These are phyloP conservation scores for Amyelois transitella DNA, from an alignment of 1,140 invertebrate species.

Conservation along the genomic window DNA sequence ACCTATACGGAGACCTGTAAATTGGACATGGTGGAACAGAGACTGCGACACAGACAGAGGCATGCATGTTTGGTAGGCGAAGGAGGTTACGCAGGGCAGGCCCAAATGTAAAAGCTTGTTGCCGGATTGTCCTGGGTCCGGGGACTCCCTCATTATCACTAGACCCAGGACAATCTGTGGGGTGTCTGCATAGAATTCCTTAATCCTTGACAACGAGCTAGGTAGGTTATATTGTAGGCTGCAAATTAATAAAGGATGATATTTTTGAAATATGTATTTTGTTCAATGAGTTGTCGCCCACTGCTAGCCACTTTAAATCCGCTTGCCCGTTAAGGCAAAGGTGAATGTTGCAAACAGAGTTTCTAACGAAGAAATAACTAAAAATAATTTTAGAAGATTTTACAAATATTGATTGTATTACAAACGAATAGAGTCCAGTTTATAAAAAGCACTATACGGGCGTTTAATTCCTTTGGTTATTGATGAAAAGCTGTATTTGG, in stretches of 20 bases:
- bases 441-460: neutral
- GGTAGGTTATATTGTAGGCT: too few relatives aligned
- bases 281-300: constrained; percentile 49
- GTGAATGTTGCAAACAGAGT: constrained; percentile 64
- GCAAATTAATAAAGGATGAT: neutral
- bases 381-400: constrained; percentile 10
- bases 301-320: constrained; percentile 61
- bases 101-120: too few relatives aligned
- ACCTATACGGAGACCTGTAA: too few relatives aligned
- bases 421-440: neutral
- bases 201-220: too few relatives aligned
- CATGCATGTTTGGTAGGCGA: too few relatives aligned
- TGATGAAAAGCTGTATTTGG: constrained; percentile 20
- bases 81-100: too few relatives aligned
- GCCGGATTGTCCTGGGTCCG: too few relatives aligned
- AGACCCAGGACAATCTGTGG: too few relatives aligned
- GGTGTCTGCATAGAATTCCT: too few relatives aligned
- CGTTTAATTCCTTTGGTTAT: constrained; percentile 15
- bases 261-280: neutral
- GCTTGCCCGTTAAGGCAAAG: constrained; percentile 69
- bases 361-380: constrained; percentile 20
- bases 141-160: too few relatives aligned
- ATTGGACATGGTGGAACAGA: too few relatives aligned
- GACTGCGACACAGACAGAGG: too few relatives aligned
- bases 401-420: constrained; percentile 7